Percentiles rank a stretch among this genome's conserved stretches.
Conservation (phyloP, 2,797 vertebrate genomes). For the Melanotaenia maccullochi region DNA sequence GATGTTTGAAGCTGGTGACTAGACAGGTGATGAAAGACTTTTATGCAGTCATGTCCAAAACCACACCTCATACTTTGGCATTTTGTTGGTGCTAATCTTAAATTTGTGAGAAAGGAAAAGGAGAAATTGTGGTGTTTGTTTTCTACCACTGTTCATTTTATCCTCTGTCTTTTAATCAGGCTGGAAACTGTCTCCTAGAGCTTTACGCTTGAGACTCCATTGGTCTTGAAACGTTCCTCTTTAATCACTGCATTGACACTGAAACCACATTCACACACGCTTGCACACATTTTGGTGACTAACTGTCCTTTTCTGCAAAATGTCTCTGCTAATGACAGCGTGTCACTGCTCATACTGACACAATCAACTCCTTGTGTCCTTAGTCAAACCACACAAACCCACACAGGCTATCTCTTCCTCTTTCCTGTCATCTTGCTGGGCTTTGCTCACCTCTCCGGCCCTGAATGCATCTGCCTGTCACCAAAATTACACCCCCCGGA, state of each 20-base stretch:
- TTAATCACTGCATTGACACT: conserved; percentile 53
- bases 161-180: conserved; percentile 55
- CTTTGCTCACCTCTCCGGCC: conserved; percentile 37
- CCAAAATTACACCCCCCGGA: conserved; percentile 70
- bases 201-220: conserved; percentile 38
- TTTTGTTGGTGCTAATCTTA: conserved; percentile 30
- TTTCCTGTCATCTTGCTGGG: conserved; percentile 48
- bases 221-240: conserved; percentile 50
- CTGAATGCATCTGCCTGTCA: conserved; percentile 50
- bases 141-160: conserved; percentile 52
- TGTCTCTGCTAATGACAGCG: conserved; percentile 57
- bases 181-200: conserved; percentile 32
- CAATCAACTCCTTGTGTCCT: conserved; percentile 41
- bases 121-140: conserved; percentile 48
- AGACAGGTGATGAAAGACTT: conserved; percentile 29
- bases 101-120: conserved; percentile 22
- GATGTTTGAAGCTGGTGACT: conserved; percentile 19
- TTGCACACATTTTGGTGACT: conserved; percentile 34
- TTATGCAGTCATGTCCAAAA: conserved; percentile 1
- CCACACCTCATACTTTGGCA: background rate
- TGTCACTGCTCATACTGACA: conserved; percentile 39
- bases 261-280: conserved; percentile 22
- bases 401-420: conserved; percentile 28
- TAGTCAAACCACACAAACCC: conserved; percentile 37
- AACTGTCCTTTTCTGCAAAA: conserved; percentile 19